Percentiles rank a stretch among this genome's conserved stretches.
Conservation (phyloP, 1,140 invertebrate species). For the Drosophila pachea region DNA sequence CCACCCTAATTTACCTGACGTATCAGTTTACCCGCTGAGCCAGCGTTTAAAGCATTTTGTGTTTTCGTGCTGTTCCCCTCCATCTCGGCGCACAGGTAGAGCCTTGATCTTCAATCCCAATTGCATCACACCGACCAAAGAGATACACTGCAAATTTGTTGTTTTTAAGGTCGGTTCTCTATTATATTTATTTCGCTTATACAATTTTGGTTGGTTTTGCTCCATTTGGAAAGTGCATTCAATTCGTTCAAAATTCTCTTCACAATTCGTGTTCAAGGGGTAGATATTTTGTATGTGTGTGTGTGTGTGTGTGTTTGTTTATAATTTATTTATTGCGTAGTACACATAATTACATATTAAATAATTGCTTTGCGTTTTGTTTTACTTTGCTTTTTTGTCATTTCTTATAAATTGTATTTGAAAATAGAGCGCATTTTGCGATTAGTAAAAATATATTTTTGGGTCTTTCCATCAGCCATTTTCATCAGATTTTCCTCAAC, state of each 20-base stretch:
- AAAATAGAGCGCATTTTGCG: conserved; percentile 71
- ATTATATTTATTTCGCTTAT: conserved; percentile 65
- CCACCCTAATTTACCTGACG: conserved; percentile 49
- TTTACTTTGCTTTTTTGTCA: conserved; percentile 30
- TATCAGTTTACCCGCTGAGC: conserved; percentile 32
- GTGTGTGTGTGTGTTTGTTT: conserved; percentile 23
- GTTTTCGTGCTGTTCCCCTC: conserved; percentile 4
- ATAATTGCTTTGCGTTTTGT: conserved; percentile 72
- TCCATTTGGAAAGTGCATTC: conserved; percentile 50
- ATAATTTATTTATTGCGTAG: conserved; percentile 51
- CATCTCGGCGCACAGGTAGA: conserved; percentile 2
- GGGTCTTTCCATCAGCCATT: conserved; percentile 40
- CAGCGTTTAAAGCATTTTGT: conserved; percentile 47
- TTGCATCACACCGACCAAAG: too few relatives aligned
- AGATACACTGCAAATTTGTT: background rate
- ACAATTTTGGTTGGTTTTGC: conserved; percentile 57
- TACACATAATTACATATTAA: conserved; percentile 73
- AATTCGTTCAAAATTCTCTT: conserved; percentile 8
- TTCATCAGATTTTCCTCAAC: background rate
- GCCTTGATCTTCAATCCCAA: background rate
- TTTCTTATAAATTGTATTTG: conserved; percentile 73
- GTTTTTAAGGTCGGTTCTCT: conserved; percentile 58
- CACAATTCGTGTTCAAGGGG: conserved; percentile 33
- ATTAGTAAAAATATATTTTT: conserved; percentile 76
- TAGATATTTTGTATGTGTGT: conserved; percentile 3